Percentiles rank a stretch among this genome's conserved stretches.
These are phyloP conservation scores for Dioctria linearis DNA, from an alignment of 2,888 invertebrate species.

Conservation along the genomic window DNA sequence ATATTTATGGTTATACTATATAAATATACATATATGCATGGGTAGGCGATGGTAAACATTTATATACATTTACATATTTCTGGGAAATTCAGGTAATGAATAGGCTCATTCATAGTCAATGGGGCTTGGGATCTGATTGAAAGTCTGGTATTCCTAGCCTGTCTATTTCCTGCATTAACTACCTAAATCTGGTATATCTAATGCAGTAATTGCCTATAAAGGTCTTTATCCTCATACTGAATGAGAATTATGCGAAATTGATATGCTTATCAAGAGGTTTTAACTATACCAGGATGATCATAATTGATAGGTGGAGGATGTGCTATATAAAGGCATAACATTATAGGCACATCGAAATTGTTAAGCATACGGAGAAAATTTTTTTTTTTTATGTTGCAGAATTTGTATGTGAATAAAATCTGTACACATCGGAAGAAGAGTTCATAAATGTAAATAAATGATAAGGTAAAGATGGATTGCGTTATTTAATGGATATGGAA, in stretches of 20 bases:
- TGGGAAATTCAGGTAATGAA: slow-evolving; percentile 47
- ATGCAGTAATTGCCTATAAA: slow-evolving; percentile 49
- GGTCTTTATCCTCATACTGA: slow-evolving; percentile 19
- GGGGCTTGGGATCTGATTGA: slow-evolving; percentile 46
- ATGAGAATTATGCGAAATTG: slow-evolving; percentile 46
- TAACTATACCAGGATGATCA: slow-evolving; percentile 27
- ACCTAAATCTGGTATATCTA: slow-evolving; percentile 24
- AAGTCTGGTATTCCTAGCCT: slow-evolving; percentile 38
- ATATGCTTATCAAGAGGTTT: slow-evolving; percentile 48
- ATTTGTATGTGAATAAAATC: too few species aligned
- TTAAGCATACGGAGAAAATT: too few species aligned
- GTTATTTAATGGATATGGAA: too few species aligned
- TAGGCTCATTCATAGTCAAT: slow-evolving; percentile 51
- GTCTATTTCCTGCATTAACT: slow-evolving; percentile 45
- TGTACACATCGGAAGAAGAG: too few species aligned
- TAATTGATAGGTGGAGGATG: slow-evolving; percentile 40
- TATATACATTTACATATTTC: slow-evolving; percentile 46
- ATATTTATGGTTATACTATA: not conserved
- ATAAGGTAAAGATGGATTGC: too few species aligned
- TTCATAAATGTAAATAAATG: too few species aligned
- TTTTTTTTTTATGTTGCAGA: too few species aligned
- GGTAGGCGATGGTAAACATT: not conserved
- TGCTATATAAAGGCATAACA: not conserved
- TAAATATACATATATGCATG: not conserved
- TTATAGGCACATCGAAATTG: too few species aligned